Conservation (phyloP, 2,113 vertebrate species). For the Platichthys stellatus region DNA sequence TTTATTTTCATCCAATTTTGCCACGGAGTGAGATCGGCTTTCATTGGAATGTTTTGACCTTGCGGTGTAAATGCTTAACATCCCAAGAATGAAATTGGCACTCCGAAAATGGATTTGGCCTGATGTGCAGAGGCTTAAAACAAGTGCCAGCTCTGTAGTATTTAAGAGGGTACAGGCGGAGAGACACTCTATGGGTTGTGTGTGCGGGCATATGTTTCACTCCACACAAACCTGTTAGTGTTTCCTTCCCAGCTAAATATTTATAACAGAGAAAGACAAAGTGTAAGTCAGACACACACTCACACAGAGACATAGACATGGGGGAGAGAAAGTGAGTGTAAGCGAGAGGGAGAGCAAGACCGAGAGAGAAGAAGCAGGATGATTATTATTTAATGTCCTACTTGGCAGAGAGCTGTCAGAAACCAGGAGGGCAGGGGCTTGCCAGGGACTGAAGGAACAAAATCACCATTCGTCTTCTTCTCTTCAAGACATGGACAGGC, state of each 20-base stretch:
- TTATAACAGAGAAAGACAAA: constrained; percentile 60
- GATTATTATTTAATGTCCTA: constrained; percentile 78
- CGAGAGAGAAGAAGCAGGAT: constrained; percentile 40
- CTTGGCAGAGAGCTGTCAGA: constrained; percentile 70
- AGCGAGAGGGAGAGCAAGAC: constrained; percentile 24
- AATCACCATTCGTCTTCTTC: constrained; percentile 64
- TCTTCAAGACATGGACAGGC: constrained; percentile 52
- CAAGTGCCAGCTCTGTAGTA: constrained; percentile 71
- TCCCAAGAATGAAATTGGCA: constrained; percentile 74
- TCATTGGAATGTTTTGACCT: constrained; percentile 72
- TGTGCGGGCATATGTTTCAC: constrained; percentile 49
- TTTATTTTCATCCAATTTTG: constrained; percentile 62
- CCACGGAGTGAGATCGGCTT: constrained; percentile 47
- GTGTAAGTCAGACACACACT: constrained; percentile 48
- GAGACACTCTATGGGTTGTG: constrained; percentile 15
- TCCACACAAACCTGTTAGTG: constrained; percentile 56
- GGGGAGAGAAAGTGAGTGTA: constrained; percentile 25
- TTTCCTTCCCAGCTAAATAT: constrained; percentile 67
- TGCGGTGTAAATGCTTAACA: constrained; percentile 72
- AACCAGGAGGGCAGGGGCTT: constrained; percentile 43
- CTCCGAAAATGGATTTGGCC: constrained; percentile 73
- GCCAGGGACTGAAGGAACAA: constrained; percentile 64
- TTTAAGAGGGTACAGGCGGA: constrained; percentile 68
- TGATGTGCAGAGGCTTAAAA: constrained; percentile 69
- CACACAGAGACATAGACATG: constrained; percentile 16